Percentiles rank a stretch among this genome's conserved stretches.
Evolutionary conservation across 2,888 invertebrate genomes (phyloP).

Genomic region (Xestoiulus laeticollis): DNA sequence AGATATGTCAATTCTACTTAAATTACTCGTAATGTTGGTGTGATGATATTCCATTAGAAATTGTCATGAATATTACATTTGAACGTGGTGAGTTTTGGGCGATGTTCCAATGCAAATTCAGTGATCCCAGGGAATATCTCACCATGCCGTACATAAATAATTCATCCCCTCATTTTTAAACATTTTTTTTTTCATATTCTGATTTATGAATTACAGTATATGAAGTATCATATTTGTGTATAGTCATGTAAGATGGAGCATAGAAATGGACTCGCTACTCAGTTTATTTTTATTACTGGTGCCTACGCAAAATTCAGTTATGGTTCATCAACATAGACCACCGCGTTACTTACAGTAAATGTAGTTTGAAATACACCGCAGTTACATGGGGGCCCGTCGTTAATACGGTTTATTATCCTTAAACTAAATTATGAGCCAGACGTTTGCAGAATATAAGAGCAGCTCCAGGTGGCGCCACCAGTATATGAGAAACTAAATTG

Average conservation of each 20-base stretch:
- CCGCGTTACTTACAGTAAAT: not conserved
- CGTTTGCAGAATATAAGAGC: too few relatives aligned
- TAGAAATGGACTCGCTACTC: not conserved
- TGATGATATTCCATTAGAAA: not conserved
- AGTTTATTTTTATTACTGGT: not conserved
- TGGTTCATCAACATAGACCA: not conserved
- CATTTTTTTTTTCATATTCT: not conserved
- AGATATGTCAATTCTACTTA: not conserved
- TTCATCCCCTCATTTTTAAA: not conserved
- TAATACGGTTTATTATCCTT: too few relatives aligned
- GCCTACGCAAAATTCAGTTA: not conserved
- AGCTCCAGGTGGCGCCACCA: too few relatives aligned
- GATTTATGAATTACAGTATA: not conserved
- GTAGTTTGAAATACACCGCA: not conserved
- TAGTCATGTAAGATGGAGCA: not conserved
- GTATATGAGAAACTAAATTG: too few relatives aligned
- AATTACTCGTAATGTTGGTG: not conserved
- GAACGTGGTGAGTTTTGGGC: constrained; percentile 4
- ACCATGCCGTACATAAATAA: not conserved
- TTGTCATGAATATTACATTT: not conserved
- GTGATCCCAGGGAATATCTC: not conserved
- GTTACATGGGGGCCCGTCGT: not conserved
- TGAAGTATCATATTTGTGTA: not conserved
- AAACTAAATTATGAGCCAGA: too few relatives aligned
- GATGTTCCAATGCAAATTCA: not conserved